Evolutionary conservation across 2,888 invertebrate species (phyloP).

Genomic region (Ectropis crepuscularia): DNA sequence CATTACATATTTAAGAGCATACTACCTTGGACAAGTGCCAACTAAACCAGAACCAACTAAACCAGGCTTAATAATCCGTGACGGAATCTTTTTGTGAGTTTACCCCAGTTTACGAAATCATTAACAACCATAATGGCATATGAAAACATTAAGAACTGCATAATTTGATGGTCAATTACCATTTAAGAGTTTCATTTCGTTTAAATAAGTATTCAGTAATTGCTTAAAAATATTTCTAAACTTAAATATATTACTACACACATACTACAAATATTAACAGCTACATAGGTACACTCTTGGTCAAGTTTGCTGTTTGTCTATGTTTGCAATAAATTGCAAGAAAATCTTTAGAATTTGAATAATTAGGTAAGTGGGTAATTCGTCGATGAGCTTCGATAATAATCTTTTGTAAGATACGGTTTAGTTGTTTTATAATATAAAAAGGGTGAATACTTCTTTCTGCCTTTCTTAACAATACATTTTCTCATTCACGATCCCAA

Average conservation of each 20-base stretch:
- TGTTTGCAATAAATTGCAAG: constrained; percentile 5
- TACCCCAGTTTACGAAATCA: constrained; percentile 14
- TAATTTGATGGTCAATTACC: constrained; percentile 12
- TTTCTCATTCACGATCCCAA: too few relatives aligned
- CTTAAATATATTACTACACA: not conserved
- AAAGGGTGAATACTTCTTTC: too few relatives aligned
- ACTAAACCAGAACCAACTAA: constrained; percentile 2
- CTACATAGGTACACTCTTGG: too few relatives aligned
- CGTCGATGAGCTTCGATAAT: too few relatives aligned
- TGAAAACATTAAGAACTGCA: constrained; percentile 8
- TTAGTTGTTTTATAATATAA: too few relatives aligned
- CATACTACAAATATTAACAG: not conserved
- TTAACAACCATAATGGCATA: constrained; percentile 12
- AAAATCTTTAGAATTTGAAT: constrained; percentile 6
- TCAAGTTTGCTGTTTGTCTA: constrained; percentile 4
- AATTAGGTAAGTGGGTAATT: constrained; percentile 1
- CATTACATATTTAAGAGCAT: not conserved
- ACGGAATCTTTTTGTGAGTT: constrained; percentile 10
- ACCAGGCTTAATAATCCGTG: constrained; percentile 15
- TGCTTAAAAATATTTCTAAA: constrained; percentile 7
- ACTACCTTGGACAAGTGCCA: constrained; percentile 14
- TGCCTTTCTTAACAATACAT: too few relatives aligned
- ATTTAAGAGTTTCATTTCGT: constrained; percentile 9
- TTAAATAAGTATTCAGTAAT: constrained; percentile 8
- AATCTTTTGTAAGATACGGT: too few relatives aligned